Base-by-base conservation (phyloP, 2,888 invertebrate genomes). In the Diplolepis rosae region DNA sequence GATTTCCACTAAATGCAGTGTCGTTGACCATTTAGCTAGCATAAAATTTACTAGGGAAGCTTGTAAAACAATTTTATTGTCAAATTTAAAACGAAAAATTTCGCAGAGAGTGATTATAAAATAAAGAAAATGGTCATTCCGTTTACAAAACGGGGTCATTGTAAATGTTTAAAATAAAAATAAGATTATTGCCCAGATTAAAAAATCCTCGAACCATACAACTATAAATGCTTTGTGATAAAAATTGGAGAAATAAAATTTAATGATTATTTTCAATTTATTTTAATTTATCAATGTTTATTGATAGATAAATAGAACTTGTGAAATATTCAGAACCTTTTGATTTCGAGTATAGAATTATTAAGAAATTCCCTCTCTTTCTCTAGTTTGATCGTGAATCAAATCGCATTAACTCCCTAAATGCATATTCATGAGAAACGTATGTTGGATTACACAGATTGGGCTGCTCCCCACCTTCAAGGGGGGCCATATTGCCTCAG, bases 371-470 rank as follows among this genome's bases (percentile, higher is more conserved):
- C 27, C 73, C 75, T 77, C 74, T 68, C 61, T 32, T 71, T 65
- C 28, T 77, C 78, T 82, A 77, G 74, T 76, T 76, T 82, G 82
- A 84, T 85, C 85, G 82, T 85, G 86, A 86, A 86, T 86, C 86
- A 86, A 85, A 85, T 86, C 84, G 86, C 84, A 85, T 86, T 86
- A 86, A 82, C 78, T 79, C 81, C 82, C 80, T 84, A 86, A 85
- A 86, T 86, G 86, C 86, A 86, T 86, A 86, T 86, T 86, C 85
- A 86, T 86, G 85, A 85, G 86, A 85, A 86, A 85, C 85, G 83
- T 84, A 84, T 85, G 83, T 79, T 76, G 84, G 86, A 85, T 86
- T 85, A 85, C 82, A 80, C 80, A 82, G 81, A 82, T 84, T 81
- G 82, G 79, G 80, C 80, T 83, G 82, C 82, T 82, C 77, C 74